A percentile compares a stretch with the other conserved stretches of the same genome.
These are phyloP conservation scores for Drosophila helvetica DNA, from an alignment of 2,888 invertebrate genomes.

Conservation along the genomic window DNA sequence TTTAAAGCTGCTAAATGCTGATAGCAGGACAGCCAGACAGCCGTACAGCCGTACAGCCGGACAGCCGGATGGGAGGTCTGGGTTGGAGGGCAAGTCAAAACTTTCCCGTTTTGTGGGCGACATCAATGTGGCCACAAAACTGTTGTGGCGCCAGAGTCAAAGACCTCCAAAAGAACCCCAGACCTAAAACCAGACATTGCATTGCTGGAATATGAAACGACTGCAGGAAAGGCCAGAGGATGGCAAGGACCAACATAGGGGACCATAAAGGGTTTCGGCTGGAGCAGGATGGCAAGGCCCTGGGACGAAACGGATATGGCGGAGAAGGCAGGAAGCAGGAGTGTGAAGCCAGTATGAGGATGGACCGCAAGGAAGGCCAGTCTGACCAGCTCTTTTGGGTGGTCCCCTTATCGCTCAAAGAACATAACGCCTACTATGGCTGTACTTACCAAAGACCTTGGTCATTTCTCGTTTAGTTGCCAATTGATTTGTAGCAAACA, in stretches of 20 bases:
- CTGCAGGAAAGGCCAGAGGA: neutral
- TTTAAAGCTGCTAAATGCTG: constrained; percentile 20
- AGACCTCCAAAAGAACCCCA: neutral
- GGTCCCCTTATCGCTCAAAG: neutral
- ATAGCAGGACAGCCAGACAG: too few relatives aligned
- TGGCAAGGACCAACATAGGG: too few relatives aligned
- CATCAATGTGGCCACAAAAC: constrained; percentile 35
- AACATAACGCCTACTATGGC: neutral
- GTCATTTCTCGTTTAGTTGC: constrained; percentile 42
- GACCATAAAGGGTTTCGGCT: neutral
- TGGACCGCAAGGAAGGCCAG: neutral
- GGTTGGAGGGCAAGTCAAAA: constrained; percentile 3
- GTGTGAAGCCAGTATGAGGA: neutral
- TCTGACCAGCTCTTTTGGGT: neutral
- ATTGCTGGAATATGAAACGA: neutral
- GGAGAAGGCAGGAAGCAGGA: neutral
- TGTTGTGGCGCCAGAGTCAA: constrained; percentile 27
- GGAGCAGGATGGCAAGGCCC: too few relatives aligned
- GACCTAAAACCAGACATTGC: neutral
- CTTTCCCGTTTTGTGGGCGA: constrained; percentile 30
- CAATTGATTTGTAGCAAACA: constrained; percentile 60
- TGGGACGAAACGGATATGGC: neutral
- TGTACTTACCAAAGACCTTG: neutral
- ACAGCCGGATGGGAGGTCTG: neutral
- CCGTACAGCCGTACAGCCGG: too few relatives aligned